A percentile compares a stretch with the other conserved stretches of the same genome.
phyloP scores from a whole-genome alignment of 2,888 invertebrate species.

The Leptopilina drosophilae region DNA sequence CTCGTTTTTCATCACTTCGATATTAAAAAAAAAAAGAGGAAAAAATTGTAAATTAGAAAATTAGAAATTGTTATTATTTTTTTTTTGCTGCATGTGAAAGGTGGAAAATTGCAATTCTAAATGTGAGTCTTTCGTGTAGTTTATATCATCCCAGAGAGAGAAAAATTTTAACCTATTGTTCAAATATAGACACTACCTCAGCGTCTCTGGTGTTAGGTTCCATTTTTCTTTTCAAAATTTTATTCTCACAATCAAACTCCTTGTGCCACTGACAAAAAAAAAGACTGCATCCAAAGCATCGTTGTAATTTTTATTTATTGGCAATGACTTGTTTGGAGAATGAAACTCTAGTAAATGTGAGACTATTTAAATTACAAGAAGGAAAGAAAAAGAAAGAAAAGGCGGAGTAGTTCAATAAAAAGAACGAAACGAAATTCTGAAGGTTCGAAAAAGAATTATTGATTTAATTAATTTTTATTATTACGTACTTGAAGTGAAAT shows the following conservation, averaged over 20 bases:
- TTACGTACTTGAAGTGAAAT: too few relatives aligned
- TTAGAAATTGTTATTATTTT: neutral
- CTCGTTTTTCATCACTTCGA: slow-evolving; percentile 7
- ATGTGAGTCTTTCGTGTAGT: slow-evolving; percentile 31
- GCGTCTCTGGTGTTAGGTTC: slow-evolving; percentile 24
- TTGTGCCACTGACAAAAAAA: slow-evolving; percentile 36
- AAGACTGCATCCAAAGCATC: slow-evolving; percentile 30
- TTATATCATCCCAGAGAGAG: neutral
- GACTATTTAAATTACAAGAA: slow-evolving; percentile 12
- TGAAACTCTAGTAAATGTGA: neutral
- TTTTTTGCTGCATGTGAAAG: neutral
- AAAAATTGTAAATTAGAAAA: neutral
- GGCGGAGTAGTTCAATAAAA: neutral
- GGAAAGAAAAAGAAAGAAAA: neutral
- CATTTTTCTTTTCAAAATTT: neutral
- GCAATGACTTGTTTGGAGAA: slow-evolving; percentile 10
- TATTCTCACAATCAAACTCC: slow-evolving; percentile 2
- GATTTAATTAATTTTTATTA: too few relatives aligned
- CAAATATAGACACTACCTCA: slow-evolving; percentile 35
- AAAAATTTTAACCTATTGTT: slow-evolving; percentile 3
- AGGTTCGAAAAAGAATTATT: too few relatives aligned
- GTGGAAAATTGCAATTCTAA: neutral
- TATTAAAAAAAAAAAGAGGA: too few relatives aligned
- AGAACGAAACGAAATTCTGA: neutral
- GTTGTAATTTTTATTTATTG: slow-evolving; percentile 32